Evolutionary conservation across 2,113 vertebrate genomes (phyloP).

Genomic region (Eptesicus fuscus): DNA sequence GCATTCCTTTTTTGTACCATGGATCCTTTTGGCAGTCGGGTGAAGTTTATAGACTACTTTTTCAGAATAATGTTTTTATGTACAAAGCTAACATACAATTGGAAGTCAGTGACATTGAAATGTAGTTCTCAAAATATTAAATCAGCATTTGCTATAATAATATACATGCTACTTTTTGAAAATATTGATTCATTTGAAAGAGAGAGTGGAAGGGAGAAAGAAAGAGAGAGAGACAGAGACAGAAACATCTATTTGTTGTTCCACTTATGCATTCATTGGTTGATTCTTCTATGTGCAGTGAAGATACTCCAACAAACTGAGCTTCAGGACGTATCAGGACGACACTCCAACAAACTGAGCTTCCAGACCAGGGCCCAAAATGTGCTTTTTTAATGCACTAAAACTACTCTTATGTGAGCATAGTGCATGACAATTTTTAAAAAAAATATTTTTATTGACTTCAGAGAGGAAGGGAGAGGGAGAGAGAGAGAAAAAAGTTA

Average conservation of each 20-base stretch:
- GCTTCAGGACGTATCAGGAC: neutral
- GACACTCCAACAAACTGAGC: neutral
- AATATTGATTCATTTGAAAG: neutral
- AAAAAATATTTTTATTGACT: no score
- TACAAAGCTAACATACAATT: conserved; percentile 1
- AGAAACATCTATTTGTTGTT: neutral
- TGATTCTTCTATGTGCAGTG: neutral
- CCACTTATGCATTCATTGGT: neutral
- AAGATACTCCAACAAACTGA: neutral
- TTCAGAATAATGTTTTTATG: neutral
- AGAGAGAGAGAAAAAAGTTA: no score
- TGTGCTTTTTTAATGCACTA: neutral
- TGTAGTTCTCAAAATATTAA: conserved; percentile 46
- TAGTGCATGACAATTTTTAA: neutral
- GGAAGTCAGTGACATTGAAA: conserved; percentile 20
- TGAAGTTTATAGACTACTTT: neutral
- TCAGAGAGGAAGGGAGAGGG: no score
- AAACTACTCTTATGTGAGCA: neutral
- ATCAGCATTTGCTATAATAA: neutral
- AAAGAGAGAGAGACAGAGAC: neutral
- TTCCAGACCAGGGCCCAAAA: neutral
- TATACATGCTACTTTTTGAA: neutral
- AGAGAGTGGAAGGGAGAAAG: no score
- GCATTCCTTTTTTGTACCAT: neutral
- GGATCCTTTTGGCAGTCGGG: neutral